Percentiles rank a stretch among this genome's conserved stretches.
Conservation (phyloP, 2,113 vertebrate genomes). For the Fukomys damarensis region DNA sequence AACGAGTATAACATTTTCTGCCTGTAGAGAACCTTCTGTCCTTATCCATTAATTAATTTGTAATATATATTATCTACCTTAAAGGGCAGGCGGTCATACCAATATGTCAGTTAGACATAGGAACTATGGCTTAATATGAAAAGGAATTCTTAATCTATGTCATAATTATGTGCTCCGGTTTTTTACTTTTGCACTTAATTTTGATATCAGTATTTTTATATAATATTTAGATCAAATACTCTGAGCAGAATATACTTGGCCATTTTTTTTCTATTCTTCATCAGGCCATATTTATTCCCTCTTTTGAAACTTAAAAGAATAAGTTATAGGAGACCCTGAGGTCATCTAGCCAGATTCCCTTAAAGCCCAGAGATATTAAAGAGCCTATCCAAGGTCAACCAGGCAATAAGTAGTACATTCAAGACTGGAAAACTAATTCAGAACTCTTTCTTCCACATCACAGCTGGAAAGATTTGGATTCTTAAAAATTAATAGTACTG, state of each 20-base stretch:
- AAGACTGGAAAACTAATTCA: not conserved
- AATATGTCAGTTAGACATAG: not conserved
- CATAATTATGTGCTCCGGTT: not conserved
- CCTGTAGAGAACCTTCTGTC: not conserved
- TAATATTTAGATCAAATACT: not conserved
- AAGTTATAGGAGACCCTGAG: not conserved
- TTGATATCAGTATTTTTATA: conserved; percentile 23
- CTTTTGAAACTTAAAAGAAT: not conserved
- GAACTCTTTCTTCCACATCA: not conserved
- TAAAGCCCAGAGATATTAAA: conserved; percentile 19
- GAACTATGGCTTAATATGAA: conserved; percentile 4
- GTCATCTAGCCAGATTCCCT: not conserved
- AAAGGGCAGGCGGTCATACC: not conserved
- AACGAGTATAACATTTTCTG: not conserved
- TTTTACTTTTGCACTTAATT: conserved; percentile 44
- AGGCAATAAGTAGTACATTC: not conserved
- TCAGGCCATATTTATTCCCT: conserved; percentile 5
- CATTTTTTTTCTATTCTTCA: not conserved
- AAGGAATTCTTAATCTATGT: not conserved
- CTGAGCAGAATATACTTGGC: conserved; percentile 9
- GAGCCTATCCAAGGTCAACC: not conserved
- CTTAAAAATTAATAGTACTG: not conserved
- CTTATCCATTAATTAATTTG: conserved; percentile 14
- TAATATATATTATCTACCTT: not conserved
- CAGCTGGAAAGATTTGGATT: not conserved